Evolutionary conservation across 30 jellyfish, hydroid and myxozoan species (phyloP), one percentile per base, ranked within the genome.

Genomic region (Hydractinia symbiolongicarpus): DNA sequence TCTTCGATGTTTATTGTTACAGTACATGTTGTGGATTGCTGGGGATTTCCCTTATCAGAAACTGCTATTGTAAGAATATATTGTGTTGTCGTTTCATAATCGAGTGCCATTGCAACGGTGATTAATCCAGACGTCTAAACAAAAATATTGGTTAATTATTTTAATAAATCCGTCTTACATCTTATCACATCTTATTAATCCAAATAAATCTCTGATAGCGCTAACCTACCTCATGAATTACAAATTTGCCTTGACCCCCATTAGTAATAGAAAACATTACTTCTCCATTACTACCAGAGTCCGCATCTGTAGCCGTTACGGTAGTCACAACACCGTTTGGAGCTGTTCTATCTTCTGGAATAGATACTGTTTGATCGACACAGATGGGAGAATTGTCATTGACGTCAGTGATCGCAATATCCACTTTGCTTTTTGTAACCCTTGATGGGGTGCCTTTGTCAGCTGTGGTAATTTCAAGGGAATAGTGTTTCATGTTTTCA

Each of bases 1-100:
- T 71, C 80, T 71, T 20, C 54, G 66, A 71, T 53, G 53, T 71
- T 10, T 8, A 71, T 20, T 9, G 60, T 71, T 20, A 50, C 61
- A 9, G 60, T 50, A 30, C 56, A 71, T 7, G 55, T 71, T 11
- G 60, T 71, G 30, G 80, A 71, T 20, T 20, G 80, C 9, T 20
- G 51, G 4, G 55, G 80, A 7, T 71, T 71, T 71, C 74, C 74
- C 4, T 6, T 44, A 51, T 78, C 86, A 16, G 20, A n/a, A 15
- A 60, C 83, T 6, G 54, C 4, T 14, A 78, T 30, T 11, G 86
- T 78, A 16, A 78, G 58, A 5, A 30, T 30, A 60, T 78, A 78
- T 15, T 55, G 20, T 16, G 86, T 8, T 19, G 50, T 60, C 13
- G 60, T n/a, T 71, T 71, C 80, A 71, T n/a, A 71, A 71, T 71